Percentiles rank a stretch among this genome's conserved stretches.
These are phyloP conservation scores for Dasysyrphus albostriatus DNA, from an alignment of 2,888 invertebrate species.

Conservation along the genomic window DNA sequence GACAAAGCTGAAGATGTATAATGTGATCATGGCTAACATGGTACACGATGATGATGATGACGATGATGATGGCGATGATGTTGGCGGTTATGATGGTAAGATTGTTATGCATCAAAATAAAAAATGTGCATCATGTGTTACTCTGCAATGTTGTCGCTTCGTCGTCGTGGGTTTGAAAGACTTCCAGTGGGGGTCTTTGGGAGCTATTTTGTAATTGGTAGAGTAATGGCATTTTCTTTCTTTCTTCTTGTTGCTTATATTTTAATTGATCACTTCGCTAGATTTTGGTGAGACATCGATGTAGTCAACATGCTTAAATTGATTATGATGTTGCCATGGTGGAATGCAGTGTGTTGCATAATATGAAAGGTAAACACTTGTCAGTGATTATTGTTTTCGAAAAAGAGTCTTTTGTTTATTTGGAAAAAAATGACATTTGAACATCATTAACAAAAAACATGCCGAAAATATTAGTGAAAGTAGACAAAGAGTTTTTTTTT, in stretches of 20 bases:
- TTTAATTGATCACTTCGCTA: slow-evolving; percentile 36
- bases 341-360: slow-evolving; percentile 10
- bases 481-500: neutral
- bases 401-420: slow-evolving; percentile 1
- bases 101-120: slow-evolving; percentile 73
- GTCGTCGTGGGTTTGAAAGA: slow-evolving; percentile 46
- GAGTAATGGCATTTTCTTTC: slow-evolving; percentile 48
- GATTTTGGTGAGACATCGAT: slow-evolving; percentile 36
- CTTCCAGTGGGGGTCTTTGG: slow-evolving; percentile 28
- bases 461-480: slow-evolving; percentile 26
- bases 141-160: slow-evolving; percentile 16
- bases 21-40: slow-evolving; percentile 33
- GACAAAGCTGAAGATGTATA: slow-evolving; percentile 24
- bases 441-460: slow-evolving; percentile 12
- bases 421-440: neutral
- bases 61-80: slow-evolving; percentile 25
- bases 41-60: slow-evolving; percentile 16
- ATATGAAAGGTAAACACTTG: slow-evolving; percentile 25
- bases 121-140: slow-evolving; percentile 66
- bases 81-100: slow-evolving; percentile 46
- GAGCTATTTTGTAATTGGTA: slow-evolving; percentile 71
- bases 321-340: slow-evolving; percentile 4
- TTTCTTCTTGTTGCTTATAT: neutral
- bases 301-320: slow-evolving; percentile 14
- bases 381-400: neutral